These are phyloP conservation scores for Hippoglossus stenolepis DNA, from an alignment of 2,113 vertebrate genomes.

Conservation along the genomic window DNA sequence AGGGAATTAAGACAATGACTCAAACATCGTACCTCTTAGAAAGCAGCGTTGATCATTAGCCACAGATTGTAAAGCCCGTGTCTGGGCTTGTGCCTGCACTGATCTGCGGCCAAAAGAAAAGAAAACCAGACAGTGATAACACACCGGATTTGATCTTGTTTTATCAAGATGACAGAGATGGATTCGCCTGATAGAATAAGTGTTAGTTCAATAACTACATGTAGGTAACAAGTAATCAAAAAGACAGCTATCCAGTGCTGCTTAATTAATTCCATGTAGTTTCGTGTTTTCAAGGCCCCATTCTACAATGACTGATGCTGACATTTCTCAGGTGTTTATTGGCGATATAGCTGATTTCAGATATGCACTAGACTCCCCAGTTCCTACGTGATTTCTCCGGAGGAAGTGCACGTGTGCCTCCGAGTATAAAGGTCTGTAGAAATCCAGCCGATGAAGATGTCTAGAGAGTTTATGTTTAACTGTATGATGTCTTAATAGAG, in stretches of 20 bases:
- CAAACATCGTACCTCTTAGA: slow-evolving; percentile 20
- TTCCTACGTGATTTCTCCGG: too few species aligned
- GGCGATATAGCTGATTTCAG: too few species aligned
- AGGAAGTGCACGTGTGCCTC: too few species aligned
- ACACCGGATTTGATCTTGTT: slow-evolving; percentile 22
- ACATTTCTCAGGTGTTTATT: neutral
- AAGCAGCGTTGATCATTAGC: slow-evolving; percentile 27
- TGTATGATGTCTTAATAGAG: neutral
- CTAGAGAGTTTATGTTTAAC: too few species aligned
- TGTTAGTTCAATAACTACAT: neutral
- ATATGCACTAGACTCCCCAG: too few species aligned
- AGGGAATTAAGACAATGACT: slow-evolving; percentile 1
- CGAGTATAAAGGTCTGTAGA: too few species aligned
- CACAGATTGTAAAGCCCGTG: slow-evolving; percentile 3
- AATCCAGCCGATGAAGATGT: neutral
- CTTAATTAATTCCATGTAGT: too few species aligned
- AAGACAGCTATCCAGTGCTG: neutral
- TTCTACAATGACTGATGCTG: neutral
- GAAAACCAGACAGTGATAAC: neutral
- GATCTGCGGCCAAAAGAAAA: neutral
- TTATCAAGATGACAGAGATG: neutral
- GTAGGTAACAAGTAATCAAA: neutral
- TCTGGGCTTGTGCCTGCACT: slow-evolving; percentile 36
- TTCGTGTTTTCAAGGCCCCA: neutral
- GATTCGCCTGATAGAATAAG: neutral